Base-by-base conservation (phyloP, 2,797 vertebrate species). In the Acestrorhynchus altus region DNA sequence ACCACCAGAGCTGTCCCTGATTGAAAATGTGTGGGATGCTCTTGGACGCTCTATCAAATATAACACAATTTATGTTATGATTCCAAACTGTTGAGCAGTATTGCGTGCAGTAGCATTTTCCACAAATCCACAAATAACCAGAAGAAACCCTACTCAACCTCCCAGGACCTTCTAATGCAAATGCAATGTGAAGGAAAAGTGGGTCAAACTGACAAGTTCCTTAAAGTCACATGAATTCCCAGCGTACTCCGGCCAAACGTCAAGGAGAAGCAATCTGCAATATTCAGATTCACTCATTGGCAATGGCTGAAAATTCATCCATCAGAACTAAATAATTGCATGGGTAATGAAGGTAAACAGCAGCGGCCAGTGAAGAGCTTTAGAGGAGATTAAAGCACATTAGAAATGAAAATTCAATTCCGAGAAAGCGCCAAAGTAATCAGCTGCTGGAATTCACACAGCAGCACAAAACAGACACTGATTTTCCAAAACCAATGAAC, bases 261-360 rank as follows among this genome's bases (percentile, higher is more conserved):
- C 22, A 66, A 18, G 12, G 12, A 6, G 64, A 65, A 8, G 46
- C 46, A 64, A 22, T 52, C 59, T 49, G 64, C 60, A 67, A 44
- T 42, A 67, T 44, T 69, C 28, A 75, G 56, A 56, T 40, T 24
- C 61, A 26, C 26, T 1, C 12, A 11, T 65, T 76, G 63, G 20
- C 57, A 57, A 16, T 28, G 42, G 35, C 12, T 31, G 16, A 22
- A 59, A 47, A 42, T 20, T 76, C 61, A 57, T 59, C 51, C 31
- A 44, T n/a, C 60, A 60, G 8, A 60, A 28, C 42, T 51, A 79
- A 73, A 66, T 24, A 59, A 40, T 39, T 52, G 12, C 40, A 18
- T 51, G 35, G 42, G 42, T 39, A 5, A 49, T 52, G 20, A 9
- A 18, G 35, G 13, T 13, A 49, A n/a, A 51, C 42, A 13, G 9